These are phyloP conservation scores for Drosophila niveifrons DNA, from an alignment of 2,888 invertebrate species.

Conservation along the genomic window DNA sequence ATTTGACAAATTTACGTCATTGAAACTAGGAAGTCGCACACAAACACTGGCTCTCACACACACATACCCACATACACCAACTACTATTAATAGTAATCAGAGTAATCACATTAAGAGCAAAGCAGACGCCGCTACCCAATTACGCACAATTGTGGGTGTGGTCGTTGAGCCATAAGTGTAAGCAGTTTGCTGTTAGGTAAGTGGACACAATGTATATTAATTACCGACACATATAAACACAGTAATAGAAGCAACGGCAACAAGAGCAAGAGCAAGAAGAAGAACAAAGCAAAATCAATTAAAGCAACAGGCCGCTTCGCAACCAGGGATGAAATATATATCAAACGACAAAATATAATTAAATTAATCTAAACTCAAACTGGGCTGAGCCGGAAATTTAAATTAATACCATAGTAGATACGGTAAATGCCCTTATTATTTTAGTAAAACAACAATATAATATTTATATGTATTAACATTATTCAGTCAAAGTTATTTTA, in stretches of 20 bases:
- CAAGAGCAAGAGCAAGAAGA: neutral
- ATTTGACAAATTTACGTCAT: conserved; percentile 52
- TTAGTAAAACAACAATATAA: too few relatives aligned
- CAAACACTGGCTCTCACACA: conserved; percentile 16
- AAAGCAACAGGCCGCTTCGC: conserved; percentile 20
- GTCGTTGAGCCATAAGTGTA: conserved; percentile 14
- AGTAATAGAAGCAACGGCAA: conserved; percentile 12
- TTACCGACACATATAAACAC: conserved; percentile 33
- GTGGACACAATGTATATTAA: conserved; percentile 52
- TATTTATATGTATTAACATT: too few relatives aligned
- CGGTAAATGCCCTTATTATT: too few relatives aligned
- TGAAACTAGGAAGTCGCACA: conserved; percentile 44
- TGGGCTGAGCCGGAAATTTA: too few relatives aligned
- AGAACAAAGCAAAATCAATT: conserved; percentile 44
- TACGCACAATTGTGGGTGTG: conserved; percentile 38
- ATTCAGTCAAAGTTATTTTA: too few relatives aligned
- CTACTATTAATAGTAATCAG: conserved; percentile 57
- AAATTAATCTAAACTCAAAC: neutral
- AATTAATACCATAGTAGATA: too few relatives aligned
- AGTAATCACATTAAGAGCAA: conserved; percentile 56
- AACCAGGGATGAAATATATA: neutral
- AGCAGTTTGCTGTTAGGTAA: conserved; percentile 42
- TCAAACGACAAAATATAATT: neutral
- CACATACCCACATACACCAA: conserved; percentile 22
- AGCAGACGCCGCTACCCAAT: conserved; percentile 38